Evolutionary conservation across 2,113 vertebrate genomes (phyloP), one percentile per base, ranked within the genome.

Genomic region (Alethe diademata): DNA sequence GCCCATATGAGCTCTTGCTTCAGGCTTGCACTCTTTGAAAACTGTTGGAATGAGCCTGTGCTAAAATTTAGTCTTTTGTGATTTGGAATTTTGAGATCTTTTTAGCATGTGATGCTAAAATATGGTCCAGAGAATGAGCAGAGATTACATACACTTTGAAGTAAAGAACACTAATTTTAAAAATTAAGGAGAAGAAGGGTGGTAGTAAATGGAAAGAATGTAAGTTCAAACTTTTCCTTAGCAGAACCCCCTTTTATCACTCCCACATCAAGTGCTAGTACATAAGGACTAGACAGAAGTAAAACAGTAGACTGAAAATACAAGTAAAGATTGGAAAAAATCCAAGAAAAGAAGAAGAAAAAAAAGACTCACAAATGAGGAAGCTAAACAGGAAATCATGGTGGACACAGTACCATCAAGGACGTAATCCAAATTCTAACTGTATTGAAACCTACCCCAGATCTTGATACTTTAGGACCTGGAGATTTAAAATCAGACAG

Each of bases 1-100:
- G 64, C 78, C 85, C 85, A 42, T 74, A 74, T 86, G 60, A 93
- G 66, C 58, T 74, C 67, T 90, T 90, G 79, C 88, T 90, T 93
- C 58, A 85, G 50, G 67, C 28, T 58, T 3, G 8, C 5, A 19
- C 61, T 72, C 38, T 74, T 54, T 89, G 78, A 78, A 91, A 90
- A 75, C 15, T 40, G 19, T 10, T 78, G 84, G 43, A 87, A 84
- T 17, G 6, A 45, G 38, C 23, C 12, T 60, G 31, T 47, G 54
- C 36, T 92, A 79, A 82, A 84, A 69, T 58, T 42, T 22, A 43
- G 28, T 42, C 43, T 87, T 84, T 45, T 15, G 29, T 78, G 76
- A 78, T 85, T 74, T 91, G 67, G 22, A 80, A 78, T 81, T 60
- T 6, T 0, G 1, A 33, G 18, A 16, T 12, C 15, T 56, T 86